Evolutionary conservation across 2,888 invertebrate species (phyloP).

Genomic region (Stomorhina lunata): DNA sequence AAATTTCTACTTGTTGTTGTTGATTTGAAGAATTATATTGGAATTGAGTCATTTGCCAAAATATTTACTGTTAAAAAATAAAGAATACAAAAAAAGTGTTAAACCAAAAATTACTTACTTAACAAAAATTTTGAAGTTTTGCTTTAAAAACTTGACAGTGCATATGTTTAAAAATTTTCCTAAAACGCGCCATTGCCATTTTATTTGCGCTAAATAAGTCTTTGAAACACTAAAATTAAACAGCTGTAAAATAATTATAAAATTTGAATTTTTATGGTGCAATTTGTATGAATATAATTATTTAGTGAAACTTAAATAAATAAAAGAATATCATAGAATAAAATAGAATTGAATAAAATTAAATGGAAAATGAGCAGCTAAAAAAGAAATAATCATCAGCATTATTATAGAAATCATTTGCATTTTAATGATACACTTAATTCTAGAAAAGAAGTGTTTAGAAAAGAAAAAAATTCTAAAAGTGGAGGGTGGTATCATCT

Average conservation of each 20-base stretch:
- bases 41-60: no score
- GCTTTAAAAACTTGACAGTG: slow-evolving; percentile 14
- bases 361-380: neutral
- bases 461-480: neutral
- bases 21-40: no score
- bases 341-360: slow-evolving; percentile 15
- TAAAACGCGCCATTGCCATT: slow-evolving; percentile 30
- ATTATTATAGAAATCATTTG: slow-evolving; percentile 52
- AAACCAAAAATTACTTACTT: neutral
- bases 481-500: no score
- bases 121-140: neutral
- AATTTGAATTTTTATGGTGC: slow-evolving; percentile 59
- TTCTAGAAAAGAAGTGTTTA: slow-evolving; percentile 3
- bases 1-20: slow-evolving; percentile 16
- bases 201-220: slow-evolving; percentile 9
- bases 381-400: slow-evolving; percentile 30
- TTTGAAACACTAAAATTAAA: slow-evolving; percentile 9
- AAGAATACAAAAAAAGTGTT: neutral
- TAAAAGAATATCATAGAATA: neutral
- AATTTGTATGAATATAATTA: slow-evolving; percentile 32
- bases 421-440: slow-evolving; percentile 57
- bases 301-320: slow-evolving; percentile 13
- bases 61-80: neutral
- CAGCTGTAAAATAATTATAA: slow-evolving; percentile 37
- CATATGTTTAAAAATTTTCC: slow-evolving; percentile 22